Evolutionary conservation across 2,797 vertebrate species (phyloP), one percentile per base, ranked within the genome.

Genomic region (Parauchenoglanis punctatus): DNA sequence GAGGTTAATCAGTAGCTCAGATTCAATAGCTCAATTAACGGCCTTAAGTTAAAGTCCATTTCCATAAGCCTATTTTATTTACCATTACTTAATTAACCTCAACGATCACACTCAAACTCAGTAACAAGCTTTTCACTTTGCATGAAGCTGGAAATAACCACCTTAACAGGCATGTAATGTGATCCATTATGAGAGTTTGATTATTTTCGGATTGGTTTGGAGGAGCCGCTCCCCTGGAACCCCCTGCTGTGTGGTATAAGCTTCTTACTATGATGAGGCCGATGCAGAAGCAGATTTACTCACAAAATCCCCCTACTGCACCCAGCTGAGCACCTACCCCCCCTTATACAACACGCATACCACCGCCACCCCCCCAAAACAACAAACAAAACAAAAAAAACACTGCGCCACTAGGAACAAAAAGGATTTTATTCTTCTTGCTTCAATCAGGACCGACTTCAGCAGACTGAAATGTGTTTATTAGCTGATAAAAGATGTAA

Each of bases 251-350:
- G 80, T 49, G 28, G 1, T 65, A 44, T 87, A 83, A 87, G 86
- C 80, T 56, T 65, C 81, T 83, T 73, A 75, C n/a, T 40, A 25
- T 76, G 70, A 83, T 56, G 68, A 83, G 61, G 58, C 58, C 46
- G 35, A 40, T 40, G 35, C 35, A 75, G 40, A 46, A 52, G n/a
- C 20, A 4, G 78, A 63, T 82, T 86, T 46, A 67, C 54, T 63
- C 31, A n/a, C 76, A 35, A 49, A 6, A 77, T 25, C 44, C 72
- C 70, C 58, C 28, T 56, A 23, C 31, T 65, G 40, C 78, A 25
- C 31, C 81, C 81, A 84, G 72, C 81, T 56, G 92, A 84, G 90
- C 91, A 93, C 91, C 46, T 2, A 2, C 35, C 35, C 35, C 35
- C 35, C 35, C 2, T 40, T 35, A 25, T 23, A 23, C 68, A 61